phyloP scores from a whole-genome alignment of 2,113 vertebrate species.

The Propithecus coquereli region DNA sequence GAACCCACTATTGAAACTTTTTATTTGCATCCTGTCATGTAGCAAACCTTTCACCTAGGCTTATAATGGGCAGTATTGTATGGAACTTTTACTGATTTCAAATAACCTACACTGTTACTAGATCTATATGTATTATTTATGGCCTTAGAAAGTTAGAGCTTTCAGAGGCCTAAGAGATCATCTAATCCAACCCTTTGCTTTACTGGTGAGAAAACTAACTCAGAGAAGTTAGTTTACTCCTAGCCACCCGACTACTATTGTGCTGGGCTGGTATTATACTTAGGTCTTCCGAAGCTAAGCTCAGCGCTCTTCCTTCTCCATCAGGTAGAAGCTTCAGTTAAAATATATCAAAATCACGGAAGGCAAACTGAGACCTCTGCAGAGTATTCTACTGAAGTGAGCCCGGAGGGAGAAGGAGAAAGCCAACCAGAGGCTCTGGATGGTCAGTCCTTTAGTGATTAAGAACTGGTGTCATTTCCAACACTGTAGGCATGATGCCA shows the following conservation, averaged over 20 bases:
- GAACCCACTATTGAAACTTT: not conserved
- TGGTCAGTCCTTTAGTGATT: not conserved
- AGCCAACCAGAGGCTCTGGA: not conserved
- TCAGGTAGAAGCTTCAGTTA: rapidly evolving
- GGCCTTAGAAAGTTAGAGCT: not conserved
- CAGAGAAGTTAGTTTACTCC: not conserved
- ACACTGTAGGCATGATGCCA: not conserved
- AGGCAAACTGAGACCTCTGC: not conserved
- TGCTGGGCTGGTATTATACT: not conserved
- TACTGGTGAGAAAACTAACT: not conserved
- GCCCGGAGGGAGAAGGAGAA: not conserved
- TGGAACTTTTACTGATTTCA: not conserved
- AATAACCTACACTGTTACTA: not conserved
- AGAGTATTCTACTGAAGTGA: not conserved
- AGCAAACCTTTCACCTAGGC: not conserved
- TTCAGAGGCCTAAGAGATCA: not conserved
- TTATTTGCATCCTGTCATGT: not conserved
- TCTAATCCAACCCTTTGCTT: not conserved
- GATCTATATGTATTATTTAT: not conserved
- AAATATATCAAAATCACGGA: not conserved
- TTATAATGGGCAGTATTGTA: not conserved
- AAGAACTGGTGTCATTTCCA: not conserved
- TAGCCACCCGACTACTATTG: too few relatives aligned
- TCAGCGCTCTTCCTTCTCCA: not conserved
- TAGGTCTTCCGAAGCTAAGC: not conserved